Base-by-base conservation (phyloP, 2,113 vertebrate species). In the Sapayoa aenigma region DNA sequence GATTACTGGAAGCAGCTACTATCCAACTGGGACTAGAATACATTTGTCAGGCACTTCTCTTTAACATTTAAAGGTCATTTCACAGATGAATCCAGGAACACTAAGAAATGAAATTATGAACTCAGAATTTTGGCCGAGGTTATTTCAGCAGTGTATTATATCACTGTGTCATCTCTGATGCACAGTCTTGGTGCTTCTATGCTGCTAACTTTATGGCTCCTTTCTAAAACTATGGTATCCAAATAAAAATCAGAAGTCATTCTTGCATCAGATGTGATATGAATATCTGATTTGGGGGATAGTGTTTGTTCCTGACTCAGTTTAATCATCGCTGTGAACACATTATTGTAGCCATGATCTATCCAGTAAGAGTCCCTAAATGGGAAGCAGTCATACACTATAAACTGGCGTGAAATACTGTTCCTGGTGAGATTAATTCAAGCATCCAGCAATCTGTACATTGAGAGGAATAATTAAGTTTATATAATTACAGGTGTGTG, bases 31-130 rank as follows among this genome's bases (percentile, higher is more conserved):
- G 42, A 58, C 31, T 74, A 22, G 50, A 84, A 73, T 25, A 8
- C 35, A 59, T 89, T 93, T 96, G 47, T 93, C 69, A 41, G 69
- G 58, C 37, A 60, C n/a, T 81, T 88, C 33, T 78, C 39, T 72
- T 58, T 89, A 94, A 78, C 66, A 35, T 92, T 90, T 94, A 95
- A 94, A 96, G 80, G 93, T 87, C n/a, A 73, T 86, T 90, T 93
- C 89, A 67, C 53, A 86, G 65, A 77, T 83, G n/a, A 94, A 73
- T 84, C 28, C 71, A 77, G 63, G 63, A 91, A 63, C 24, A 59
- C 25, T 15, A 75, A 66, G 87, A 77, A 86, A 82, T 58, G 53
- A 75, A 89, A 87, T 59, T 1, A 76, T 41, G 63, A 84, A 47
- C 44, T 89, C 11, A 17, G 35, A 41, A 58, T 84, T 87, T 49